Evolutionary conservation across 1,140 invertebrate species (phyloP).

Genomic region (Anastrepha ludens): DNA sequence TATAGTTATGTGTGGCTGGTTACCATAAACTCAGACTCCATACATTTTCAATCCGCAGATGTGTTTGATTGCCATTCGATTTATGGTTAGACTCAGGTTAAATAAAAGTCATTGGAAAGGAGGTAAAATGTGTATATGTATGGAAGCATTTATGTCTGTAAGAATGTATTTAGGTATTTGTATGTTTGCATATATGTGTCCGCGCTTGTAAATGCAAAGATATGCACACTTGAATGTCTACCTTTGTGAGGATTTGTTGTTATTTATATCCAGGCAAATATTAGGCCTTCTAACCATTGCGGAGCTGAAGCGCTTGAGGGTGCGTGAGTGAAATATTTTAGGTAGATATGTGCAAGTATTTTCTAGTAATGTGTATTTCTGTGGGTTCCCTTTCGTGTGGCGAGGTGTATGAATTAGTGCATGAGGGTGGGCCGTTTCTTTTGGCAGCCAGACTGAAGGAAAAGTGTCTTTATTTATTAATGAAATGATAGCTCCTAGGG

Average conservation of each 20-base stretch:
- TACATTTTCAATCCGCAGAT: not conserved
- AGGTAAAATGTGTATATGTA: not conserved
- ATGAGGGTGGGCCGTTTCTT: too few relatives aligned
- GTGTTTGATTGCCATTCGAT: slow-evolving; percentile 19
- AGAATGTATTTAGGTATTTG: too few relatives aligned
- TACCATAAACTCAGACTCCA: not conserved
- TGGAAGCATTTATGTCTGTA: not conserved
- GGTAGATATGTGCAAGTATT: not conserved
- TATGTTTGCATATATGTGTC: not conserved
- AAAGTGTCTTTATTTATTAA: too few relatives aligned
- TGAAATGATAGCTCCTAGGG: too few relatives aligned
- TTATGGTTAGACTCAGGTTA: slow-evolving; percentile 21
- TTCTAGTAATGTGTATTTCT: too few relatives aligned
- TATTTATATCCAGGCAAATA: not conserved
- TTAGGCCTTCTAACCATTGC: not conserved
- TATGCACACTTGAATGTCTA: too few relatives aligned
- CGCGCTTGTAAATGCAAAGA: not conserved
- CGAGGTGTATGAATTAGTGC: too few relatives aligned
- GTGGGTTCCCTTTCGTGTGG: too few relatives aligned
- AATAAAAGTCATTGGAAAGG: slow-evolving; percentile 10
- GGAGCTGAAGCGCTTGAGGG: too few relatives aligned
- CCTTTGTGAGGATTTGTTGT: not conserved
- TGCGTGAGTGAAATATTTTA: not conserved
- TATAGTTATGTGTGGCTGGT: not conserved
- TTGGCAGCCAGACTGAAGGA: too few relatives aligned